phyloP scores from a whole-genome alignment of 2,888 invertebrate genomes.

The Onthophagus sagittarius region DNA sequence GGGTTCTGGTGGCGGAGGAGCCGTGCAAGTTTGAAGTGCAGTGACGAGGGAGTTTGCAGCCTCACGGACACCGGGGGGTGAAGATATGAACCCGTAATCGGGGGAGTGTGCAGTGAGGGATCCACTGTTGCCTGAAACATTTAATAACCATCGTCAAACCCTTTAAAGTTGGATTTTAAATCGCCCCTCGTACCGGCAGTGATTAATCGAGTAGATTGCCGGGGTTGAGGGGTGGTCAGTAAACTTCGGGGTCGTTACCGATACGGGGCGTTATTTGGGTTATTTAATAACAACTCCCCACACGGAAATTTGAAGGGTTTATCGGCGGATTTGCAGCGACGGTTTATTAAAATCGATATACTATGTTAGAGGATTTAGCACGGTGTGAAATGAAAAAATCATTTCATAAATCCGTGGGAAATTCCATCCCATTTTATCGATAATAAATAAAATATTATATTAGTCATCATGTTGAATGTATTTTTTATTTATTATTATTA shows the following conservation, averaged over 20 bases:
- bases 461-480: background rate
- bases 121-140: constrained; percentile 42
- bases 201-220: constrained; percentile 17
- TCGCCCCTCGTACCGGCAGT: constrained; percentile 14
- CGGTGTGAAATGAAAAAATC: background rate
- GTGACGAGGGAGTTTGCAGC: constrained; percentile 62
- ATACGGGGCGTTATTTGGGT: background rate
- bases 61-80: constrained; percentile 53
- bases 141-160: constrained; percentile 18
- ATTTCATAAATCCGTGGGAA: background rate
- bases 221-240: constrained; percentile 4
- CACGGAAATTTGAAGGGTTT: background rate
- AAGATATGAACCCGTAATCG: constrained; percentile 43
- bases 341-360: background rate
- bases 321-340: background rate
- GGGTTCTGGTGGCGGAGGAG: constrained; percentile 65
- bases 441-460: background rate
- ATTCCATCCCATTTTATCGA: too few relatives aligned
- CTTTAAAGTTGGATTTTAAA: constrained; percentile 17
- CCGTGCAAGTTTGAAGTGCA: constrained; percentile 62
- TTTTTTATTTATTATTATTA: background rate
- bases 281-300: background rate
- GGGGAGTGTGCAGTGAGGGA: constrained; percentile 46
- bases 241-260: background rate
- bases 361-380: background rate